Evolutionary conservation across 2,113 vertebrate species (phyloP).

Genomic region (Burhinus oedicnemus): DNA sequence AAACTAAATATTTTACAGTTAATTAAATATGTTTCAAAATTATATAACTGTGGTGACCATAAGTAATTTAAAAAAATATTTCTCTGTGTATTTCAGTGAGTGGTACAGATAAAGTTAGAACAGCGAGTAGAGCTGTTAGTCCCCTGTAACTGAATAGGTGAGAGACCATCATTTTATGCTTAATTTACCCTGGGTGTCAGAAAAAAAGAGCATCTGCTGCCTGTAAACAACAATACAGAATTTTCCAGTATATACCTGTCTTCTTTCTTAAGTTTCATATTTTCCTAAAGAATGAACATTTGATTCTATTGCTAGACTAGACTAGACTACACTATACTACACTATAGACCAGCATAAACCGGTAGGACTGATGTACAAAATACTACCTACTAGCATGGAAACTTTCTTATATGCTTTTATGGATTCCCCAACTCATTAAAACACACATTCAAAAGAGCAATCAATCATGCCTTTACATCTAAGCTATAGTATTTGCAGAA

Average conservation of each 20-base stretch:
- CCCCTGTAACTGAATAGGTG: neutral
- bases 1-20: neutral
- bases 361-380: neutral
- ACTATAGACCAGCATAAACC: neutral
- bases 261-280: neutral
- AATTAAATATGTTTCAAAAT: neutral
- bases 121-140: neutral
- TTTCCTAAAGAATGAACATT: neutral
- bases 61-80: neutral
- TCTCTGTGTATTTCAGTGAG: neutral
- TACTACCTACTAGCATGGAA: neutral
- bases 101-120: neutral
- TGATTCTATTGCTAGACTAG: neutral
- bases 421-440: neutral
- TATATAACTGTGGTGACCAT: neutral
- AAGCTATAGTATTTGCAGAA: neutral
- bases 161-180: neutral
- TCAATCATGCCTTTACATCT: neutral
- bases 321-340: rapidly evolving
- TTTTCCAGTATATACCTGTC: neutral
- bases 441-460: neutral
- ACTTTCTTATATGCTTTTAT: neutral
- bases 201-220: neutral
- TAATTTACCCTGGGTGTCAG: neutral
- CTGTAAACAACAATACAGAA: neutral